These are phyloP conservation scores for Xenopus petersii DNA, from an alignment of 2,797 vertebrate species.

Conservation along the genomic window DNA sequence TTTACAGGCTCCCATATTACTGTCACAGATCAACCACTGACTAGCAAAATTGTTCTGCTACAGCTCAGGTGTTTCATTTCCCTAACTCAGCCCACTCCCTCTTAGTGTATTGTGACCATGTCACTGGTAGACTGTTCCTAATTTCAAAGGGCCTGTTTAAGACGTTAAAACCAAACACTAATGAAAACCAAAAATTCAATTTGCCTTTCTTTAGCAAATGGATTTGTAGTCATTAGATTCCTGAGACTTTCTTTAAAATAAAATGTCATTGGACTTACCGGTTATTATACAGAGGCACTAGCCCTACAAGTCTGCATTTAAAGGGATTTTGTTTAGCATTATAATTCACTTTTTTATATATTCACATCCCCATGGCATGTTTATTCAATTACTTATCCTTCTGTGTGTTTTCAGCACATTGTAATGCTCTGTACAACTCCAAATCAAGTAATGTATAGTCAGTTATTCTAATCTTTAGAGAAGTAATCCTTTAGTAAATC, in stretches of 20 bases:
- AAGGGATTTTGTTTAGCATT: too few species aligned
- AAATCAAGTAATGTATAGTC: neutral
- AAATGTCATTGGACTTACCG: too few species aligned
- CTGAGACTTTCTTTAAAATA: too few species aligned
- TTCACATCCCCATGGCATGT: too few species aligned
- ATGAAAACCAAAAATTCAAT: neutral
- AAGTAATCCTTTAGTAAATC: neutral
- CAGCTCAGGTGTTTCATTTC: conserved; percentile 35
- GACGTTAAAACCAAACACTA: neutral
- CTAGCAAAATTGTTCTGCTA: conserved; percentile 16
- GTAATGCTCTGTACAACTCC: neutral
- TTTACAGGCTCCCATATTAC: neutral
- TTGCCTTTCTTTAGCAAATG: too few species aligned
- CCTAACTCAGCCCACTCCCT: neutral
- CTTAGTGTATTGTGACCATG: neutral
- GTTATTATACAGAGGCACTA: too few species aligned
- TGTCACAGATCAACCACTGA: conserved; percentile 1
- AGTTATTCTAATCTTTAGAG: neutral
- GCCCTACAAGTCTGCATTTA: too few species aligned
- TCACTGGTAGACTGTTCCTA: neutral
- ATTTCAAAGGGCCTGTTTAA: neutral
- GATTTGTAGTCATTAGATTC: too few species aligned
- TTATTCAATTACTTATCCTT: too few species aligned
- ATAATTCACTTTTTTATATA: too few species aligned
- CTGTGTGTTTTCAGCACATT: too few species aligned